Base-by-base conservation (phyloP, 1,140 invertebrate genomes). In the Leptestheria dahalacensis region DNA sequence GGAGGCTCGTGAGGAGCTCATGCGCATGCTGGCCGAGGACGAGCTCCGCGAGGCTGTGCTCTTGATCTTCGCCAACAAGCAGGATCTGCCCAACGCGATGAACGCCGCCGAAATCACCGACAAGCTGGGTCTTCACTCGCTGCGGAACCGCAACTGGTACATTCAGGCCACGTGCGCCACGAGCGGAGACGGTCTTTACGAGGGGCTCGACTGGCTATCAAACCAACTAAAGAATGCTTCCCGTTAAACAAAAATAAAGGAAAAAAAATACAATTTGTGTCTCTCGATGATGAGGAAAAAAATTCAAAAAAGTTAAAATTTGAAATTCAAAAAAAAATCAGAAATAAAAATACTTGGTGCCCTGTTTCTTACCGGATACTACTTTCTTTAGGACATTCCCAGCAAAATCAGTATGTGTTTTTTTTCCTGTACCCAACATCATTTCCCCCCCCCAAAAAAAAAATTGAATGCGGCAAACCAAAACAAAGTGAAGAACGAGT, bases 51-150 rank as follows among this genome's bases (percentile, higher is more conserved):
- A 99, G 77, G 93, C 95, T 29, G 90, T 97, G 6, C 79, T 99
- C 15, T 75, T 99, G 63, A 88, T 99, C 26, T 99, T 99, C 78
- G 96, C 96, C 23, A 99, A 99, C 74, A 99, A 99, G 77, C 95
- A 81, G 77, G 95, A 98, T 75, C 79, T 97, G 66, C 95, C 95
- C 1, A 97, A 98, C 76, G 92, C 94, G n/a, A 96, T 97, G 93
- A 90, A 84, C 63, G 90, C 91, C 41, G 87, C 91, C 2, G 94
- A 98, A 74, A 79, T 98, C 53, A 97, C 92, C 47, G 93, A 97
- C 71, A 95, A 95, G 74, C 76, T 98, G 50, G 88, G 88, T 63
- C 75, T 97, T 50, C 91, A 95, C 72, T 84, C 88, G 60, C 75
- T 97, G 64, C 79, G 90, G 65, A 94, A 93, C 72, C 79, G 92